Percentiles rank a stretch among this genome's conserved stretches.
These are phyloP conservation scores for Cetoscarus ocellatus DNA, from an alignment of 2,797 vertebrate species.

Conservation along the genomic window DNA sequence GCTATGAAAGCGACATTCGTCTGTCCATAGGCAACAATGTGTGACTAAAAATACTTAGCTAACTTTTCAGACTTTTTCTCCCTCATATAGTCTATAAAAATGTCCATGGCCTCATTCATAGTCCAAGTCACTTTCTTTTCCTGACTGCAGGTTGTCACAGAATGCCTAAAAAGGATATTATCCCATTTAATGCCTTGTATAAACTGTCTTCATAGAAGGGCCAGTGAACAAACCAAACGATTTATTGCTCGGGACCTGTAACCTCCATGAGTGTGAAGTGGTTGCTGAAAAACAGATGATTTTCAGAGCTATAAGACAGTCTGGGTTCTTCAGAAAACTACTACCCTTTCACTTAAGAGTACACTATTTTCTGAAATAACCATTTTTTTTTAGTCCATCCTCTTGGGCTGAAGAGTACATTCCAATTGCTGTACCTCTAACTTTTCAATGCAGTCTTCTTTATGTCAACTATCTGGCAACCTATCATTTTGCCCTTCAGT, in stretches of 20 bases:
- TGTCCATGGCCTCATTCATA: no score
- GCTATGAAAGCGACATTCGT: no score
- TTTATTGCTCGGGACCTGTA: neutral
- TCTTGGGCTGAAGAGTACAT: neutral
- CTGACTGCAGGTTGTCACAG: no score
- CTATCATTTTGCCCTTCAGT: slow-evolving; percentile 10
- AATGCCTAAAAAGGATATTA: no score
- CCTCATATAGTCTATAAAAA: no score
- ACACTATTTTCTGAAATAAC: neutral
- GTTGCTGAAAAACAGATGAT: slow-evolving; percentile 8
- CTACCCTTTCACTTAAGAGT: neutral
- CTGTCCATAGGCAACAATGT: no score
- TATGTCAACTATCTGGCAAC: slow-evolving; percentile 14
- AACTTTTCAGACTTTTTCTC: no score
- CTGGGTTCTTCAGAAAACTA: neutral
- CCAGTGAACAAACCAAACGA: no score
- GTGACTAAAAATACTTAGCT: no score
- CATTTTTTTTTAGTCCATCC: neutral
- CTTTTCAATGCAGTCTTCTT: slow-evolving; percentile 19
- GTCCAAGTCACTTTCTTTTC: no score
- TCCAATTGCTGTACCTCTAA: neutral
- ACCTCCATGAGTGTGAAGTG: neutral
- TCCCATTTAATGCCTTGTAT: no score
- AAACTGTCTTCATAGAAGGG: no score
- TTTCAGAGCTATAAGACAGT: slow-evolving; percentile 28